Base-by-base conservation (phyloP, 2,888 invertebrate genomes). In the Caenorhabditis panamensis region DNA sequence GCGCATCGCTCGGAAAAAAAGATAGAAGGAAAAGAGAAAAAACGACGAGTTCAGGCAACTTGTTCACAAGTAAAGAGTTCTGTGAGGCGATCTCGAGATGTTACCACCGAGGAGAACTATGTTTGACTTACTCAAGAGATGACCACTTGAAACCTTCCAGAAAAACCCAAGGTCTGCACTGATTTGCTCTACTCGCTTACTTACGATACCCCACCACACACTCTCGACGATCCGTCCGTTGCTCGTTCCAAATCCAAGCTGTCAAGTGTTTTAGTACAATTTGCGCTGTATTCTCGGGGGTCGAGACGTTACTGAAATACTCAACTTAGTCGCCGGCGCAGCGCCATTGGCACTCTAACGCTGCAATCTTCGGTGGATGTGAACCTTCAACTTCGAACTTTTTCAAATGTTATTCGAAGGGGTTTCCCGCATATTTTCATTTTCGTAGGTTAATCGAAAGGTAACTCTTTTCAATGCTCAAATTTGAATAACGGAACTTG, bases 121-220 rank as follows among this genome's bases (percentile, higher is more conserved):
- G 79, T 79, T 79, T 79, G 72, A 73, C 59, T 71, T 80, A 75
- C 80, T 80, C 80, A 75, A 79, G 79, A 79, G 73, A 75, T 75
- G 80, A 80, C 80, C 80, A 80, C 80, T 80, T 80, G 75, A 80
- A 80, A 75, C 59, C 31, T 75, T 75, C 44, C 75, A 66, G 75
- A 66, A 66, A 53, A 67, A 63, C 2, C 9, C 56, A 47, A 51
- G 51, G 73, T 63, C 64, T 66, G 54, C 66, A 37, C 28, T 61
- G 41, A 44, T 75, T 66, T 31, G 20, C 64, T 41, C 24, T 58
- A 64, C 63, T 47, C 28, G 18, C 59, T 18, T 59, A 53, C 66
- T 24, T 73, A 66, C 64, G 73, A 73, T 73, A 73, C 64, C 72
- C 58, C 41, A 37, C 37, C 51, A 20, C 51, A 28, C 54, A 28